Base-by-base conservation (phyloP, 2,888 invertebrate genomes). In the Nyleta sp. region DNA sequence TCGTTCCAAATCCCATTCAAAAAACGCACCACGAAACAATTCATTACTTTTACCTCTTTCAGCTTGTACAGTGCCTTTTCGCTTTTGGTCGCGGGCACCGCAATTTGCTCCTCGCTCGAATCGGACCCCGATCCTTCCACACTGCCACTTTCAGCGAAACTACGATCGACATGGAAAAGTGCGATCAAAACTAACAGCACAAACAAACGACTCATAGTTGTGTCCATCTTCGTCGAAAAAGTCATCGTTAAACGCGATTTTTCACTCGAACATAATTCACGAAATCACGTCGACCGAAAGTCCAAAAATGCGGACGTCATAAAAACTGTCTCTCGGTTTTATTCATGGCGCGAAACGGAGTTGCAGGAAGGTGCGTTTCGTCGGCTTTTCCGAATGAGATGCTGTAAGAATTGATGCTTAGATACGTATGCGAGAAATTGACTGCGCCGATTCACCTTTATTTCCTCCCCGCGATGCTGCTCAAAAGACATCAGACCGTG, bases 361-460 rank as follows among this genome's bases (percentile, higher is more conserved):
- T 50, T 28, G 24, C 1, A 18, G 7, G 0, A 31, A n/a, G n/a
- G n/a, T n/a, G 13, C 8, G 5, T 15, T 31, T 13, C 7, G 1
- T 50, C 10, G 13, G 18, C 2, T n/a, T 64, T 55, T 44, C 55
- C 40, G 28, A 62, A 48, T 42, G 50, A 50, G 78, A 73, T 78
- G 73, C 55, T 67, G 35, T 68, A 46, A 48, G 84, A 85, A 82
- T 84, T 83, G 82, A 84, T 80, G 86, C 85, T 86, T 86, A 85
- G 84, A 84, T 84, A 84, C 85, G 86, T 88, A 85, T 89, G 89
- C 84, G 84, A 85, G 83, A 79, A 83, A 80, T 84, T 83, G 80
- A 84, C 83, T 83, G 83, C 85, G 85, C 82, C 84, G 84, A 67
- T 87, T 87, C 87, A 86, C 86, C 87, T 89, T 89, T 89, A 89